A percentile compares a stretch with the other conserved stretches of the same genome.
Evolutionary conservation across 92 coral and sea anemone genomes (phyloP).

Genomic region (Porites lobata): DNA sequence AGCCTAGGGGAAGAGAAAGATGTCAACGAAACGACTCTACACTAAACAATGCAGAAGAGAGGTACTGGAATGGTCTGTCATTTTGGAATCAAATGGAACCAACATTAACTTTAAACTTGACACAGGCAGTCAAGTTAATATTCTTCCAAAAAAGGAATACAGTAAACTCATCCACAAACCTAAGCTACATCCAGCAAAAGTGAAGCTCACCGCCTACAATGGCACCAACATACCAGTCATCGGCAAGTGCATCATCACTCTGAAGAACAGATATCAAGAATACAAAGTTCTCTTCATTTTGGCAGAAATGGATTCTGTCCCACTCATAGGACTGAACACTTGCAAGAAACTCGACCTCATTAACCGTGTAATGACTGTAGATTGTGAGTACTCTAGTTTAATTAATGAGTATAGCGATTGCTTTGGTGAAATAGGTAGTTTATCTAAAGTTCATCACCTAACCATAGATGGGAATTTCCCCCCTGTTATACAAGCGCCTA

Average conservation of each 20-base stretch:
- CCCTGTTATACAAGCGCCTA: constrained; percentile 19
- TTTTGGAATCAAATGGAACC: constrained; percentile 14
- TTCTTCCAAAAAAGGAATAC: constrained; percentile 40
- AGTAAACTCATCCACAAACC: constrained; percentile 25
- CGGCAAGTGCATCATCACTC: background rate
- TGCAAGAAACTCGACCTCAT: no score
- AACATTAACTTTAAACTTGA: constrained; percentile 31
- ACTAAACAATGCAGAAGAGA: constrained; percentile 6
- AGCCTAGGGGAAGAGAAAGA: background rate
- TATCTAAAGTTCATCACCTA: no score
- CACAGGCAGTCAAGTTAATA: constrained; percentile 43
- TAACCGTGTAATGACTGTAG: no score
- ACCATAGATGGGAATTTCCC: no score
- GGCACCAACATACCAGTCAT: no score
- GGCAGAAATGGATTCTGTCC: constrained; percentile 10
- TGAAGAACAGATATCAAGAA: background rate
- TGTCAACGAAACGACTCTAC: constrained; percentile 1
- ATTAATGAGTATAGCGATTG: no score
- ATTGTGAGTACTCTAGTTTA: no score
- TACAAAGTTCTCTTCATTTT: constrained; percentile 2
- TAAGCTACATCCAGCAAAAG: constrained; percentile 21
- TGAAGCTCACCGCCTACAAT: no score
- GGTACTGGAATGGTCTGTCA: constrained; percentile 42
- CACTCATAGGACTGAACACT: background rate
- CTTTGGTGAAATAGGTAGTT: no score